Evolutionary conservation across 2,888 invertebrate genomes (phyloP), one percentile per base, ranked within the genome.

Genomic region (Automeris io): DNA sequence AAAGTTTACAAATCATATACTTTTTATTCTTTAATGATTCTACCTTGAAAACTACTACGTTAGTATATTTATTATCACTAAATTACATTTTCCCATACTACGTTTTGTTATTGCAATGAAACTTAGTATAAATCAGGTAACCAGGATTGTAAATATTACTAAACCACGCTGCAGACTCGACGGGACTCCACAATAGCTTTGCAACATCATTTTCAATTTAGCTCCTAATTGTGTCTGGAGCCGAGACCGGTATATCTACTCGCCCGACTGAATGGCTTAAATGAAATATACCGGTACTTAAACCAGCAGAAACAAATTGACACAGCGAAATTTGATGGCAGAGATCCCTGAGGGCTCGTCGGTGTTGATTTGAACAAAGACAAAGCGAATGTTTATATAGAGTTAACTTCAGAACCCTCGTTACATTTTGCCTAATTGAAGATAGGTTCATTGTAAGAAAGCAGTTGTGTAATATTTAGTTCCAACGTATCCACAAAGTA

Each of bases 201-300:
- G 56, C 54, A 54, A 63, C 63, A 66, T 70, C 66, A 69, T 71
- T 70, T 76, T 73, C 72, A 75, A 76, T 76, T 76, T 70, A 62
- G 58, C 61, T 57, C 63, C 61, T 70, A 70, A 76, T 74, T 73
- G 62, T 65, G 45, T 57, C 45, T 41, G 22, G 39, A 54, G 69
- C 58, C 69, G 31, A 22, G 63, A 53, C 70, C 37, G 5, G 45
- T 39, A 45, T 56, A 55, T 47, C 53, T 52, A 57, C 49, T 29
- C 29, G 16, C 29, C 41, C 45, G 40, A 49, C 47, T 51, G 53
- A 48, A 53, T 44, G 49, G 57, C 48, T 64, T 57, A 57, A 58
- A 49, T 52, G 45, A 49, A 55, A 56, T 57, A 54, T 49, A 53
- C 47, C 42, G 39, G 48, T 41, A 45, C 41, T 42, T 53, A 51